These are phyloP conservation scores for Tinea pellionella DNA, from an alignment of 2,888 invertebrate genomes.

Conservation along the genomic window DNA sequence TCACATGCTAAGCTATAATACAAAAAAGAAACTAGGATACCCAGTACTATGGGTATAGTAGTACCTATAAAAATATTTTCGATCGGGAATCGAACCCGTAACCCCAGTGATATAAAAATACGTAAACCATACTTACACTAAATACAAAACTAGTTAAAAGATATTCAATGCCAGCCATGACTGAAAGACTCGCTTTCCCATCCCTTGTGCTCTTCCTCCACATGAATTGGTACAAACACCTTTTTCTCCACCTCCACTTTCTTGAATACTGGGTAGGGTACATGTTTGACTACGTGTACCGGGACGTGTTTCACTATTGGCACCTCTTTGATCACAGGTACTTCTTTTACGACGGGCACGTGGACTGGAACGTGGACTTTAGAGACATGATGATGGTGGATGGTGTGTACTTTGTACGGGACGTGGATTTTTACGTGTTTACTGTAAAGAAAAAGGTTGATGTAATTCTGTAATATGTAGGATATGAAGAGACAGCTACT, in stretches of 20 bases:
- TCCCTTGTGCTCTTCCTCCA: slow-evolving; percentile 34
- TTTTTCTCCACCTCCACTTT: slow-evolving; percentile 56
- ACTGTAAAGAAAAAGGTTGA: slow-evolving; percentile 27
- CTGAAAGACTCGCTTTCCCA: slow-evolving; percentile 55
- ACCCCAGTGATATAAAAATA: no score
- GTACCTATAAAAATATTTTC: no score
- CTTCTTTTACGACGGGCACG: slow-evolving; percentile 50
- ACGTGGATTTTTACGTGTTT: slow-evolving; percentile 63
- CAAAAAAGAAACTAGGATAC: no score
- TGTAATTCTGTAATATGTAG: not conserved
- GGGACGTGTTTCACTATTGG: slow-evolving; percentile 55
- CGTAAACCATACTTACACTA: not conserved
- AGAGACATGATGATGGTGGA: slow-evolving; percentile 61
- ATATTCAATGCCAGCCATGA: slow-evolving; percentile 62
- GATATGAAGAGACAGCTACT: no score
- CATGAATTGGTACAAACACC: slow-evolving; percentile 39
- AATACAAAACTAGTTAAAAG: not conserved
- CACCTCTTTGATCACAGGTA: slow-evolving; percentile 55
- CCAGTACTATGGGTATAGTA: no score
- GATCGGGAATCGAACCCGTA: no score
- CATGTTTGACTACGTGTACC: slow-evolving; percentile 45
- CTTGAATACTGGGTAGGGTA: slow-evolving; percentile 46
- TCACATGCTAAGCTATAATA: no score
- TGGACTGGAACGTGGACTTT: slow-evolving; percentile 48
- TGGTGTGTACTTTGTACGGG: slow-evolving; percentile 58